Evolutionary conservation across 2,797 vertebrate species (phyloP).

Genomic region (Tenualosa ilisha): DNA sequence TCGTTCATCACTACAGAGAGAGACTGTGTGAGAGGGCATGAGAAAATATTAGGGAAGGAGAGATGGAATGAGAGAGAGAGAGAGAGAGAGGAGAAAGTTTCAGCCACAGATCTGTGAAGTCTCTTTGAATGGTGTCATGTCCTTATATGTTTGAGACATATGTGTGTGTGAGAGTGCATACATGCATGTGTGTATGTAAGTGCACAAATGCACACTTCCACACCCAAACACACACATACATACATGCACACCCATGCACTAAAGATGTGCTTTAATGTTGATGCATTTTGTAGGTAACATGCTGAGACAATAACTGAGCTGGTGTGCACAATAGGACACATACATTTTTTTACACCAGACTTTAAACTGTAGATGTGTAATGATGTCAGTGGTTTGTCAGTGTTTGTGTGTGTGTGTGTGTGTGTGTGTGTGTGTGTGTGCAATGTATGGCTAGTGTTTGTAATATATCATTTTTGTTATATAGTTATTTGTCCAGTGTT

Average conservation of each 20-base stretch:
- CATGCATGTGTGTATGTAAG: slow-evolving; percentile 41
- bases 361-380: slow-evolving; percentile 30
- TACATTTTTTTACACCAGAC: slow-evolving; percentile 41
- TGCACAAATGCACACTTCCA: neutral
- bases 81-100: slow-evolving; percentile 46
- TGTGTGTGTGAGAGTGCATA: slow-evolving; percentile 44
- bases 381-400: slow-evolving; percentile 40
- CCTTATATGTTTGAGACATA: slow-evolving; percentile 53
- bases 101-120: slow-evolving; percentile 53
- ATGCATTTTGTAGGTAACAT: slow-evolving; percentile 54
- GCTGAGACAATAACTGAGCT: slow-evolving; percentile 45
- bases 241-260: slow-evolving; percentile 33
- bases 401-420: slow-evolving; percentile 26
- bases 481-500: slow-evolving; percentile 89
- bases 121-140: slow-evolving; percentile 62
- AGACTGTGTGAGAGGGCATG: too few relatives aligned
- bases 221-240: slow-evolving; percentile 18
- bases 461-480: slow-evolving; percentile 66
- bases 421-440: slow-evolving; percentile 12
- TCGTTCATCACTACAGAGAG: too few relatives aligned
- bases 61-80: slow-evolving; percentile 49
- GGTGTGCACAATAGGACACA: slow-evolving; percentile 22
- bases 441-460: slow-evolving; percentile 40
- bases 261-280: slow-evolving; percentile 40
- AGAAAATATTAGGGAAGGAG: slow-evolving; percentile 81